Conservation (phyloP, 2,797 vertebrate species). For the Aulostomus chinensis region DNA sequence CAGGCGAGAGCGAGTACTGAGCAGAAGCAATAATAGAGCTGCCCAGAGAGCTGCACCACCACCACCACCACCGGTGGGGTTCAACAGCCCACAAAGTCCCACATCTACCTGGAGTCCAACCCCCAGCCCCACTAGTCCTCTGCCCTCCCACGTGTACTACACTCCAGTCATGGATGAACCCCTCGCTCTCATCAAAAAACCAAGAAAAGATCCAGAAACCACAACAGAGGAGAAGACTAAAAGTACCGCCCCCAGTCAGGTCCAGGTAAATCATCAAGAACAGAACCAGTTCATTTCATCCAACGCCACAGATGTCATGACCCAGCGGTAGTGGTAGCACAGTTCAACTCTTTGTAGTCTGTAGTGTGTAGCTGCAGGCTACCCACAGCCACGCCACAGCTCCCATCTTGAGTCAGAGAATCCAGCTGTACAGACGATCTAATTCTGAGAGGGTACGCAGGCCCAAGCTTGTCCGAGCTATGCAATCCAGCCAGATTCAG, state of each 20-base stretch:
- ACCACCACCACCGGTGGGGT: constrained; percentile 22
- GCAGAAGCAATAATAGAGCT: constrained; percentile 60
- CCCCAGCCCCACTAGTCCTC: constrained; percentile 71
- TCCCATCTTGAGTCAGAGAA: constrained; percentile 49
- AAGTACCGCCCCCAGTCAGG: constrained; percentile 51
- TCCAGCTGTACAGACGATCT: constrained; percentile 38
- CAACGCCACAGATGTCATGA: not conserved
- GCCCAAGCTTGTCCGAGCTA: constrained; percentile 76
- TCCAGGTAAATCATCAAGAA: constrained; percentile 71
- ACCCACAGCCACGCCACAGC: constrained; percentile 43
- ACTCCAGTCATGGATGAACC: constrained; percentile 80
- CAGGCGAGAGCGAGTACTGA: constrained; percentile 77
- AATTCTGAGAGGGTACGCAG: constrained; percentile 49
- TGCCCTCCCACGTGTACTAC: constrained; percentile 72
- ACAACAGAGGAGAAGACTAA: constrained; percentile 64
- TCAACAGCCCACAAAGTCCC: constrained; percentile 71
- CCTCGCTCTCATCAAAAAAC: constrained; percentile 84
- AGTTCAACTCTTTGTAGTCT: constrained; percentile 40
- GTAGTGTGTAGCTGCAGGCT: constrained; percentile 60
- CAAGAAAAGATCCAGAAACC: constrained; percentile 68
- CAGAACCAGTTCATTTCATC: not conserved
- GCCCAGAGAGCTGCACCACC: constrained; percentile 50
- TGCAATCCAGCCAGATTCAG: constrained; percentile 81
- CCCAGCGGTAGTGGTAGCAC: constrained; percentile 5
- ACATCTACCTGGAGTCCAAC: constrained; percentile 76